These are phyloP conservation scores for Lontra canadensis DNA, from an alignment of 2,113 vertebrate genomes.

Conservation along the genomic window DNA sequence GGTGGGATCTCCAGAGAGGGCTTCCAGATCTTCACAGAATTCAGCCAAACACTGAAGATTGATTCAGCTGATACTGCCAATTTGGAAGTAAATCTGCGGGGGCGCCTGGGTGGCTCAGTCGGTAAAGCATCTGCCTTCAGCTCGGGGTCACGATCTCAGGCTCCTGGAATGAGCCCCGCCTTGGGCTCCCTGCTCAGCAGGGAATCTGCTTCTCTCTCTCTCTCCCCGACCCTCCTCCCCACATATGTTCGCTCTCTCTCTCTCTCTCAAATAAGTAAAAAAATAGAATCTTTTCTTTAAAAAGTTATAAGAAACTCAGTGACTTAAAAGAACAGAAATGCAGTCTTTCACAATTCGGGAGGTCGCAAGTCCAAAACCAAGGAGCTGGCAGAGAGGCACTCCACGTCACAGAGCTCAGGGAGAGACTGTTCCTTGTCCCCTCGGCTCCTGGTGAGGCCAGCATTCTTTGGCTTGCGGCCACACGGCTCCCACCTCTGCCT, in stretches of 20 bases:
- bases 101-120: not conserved
- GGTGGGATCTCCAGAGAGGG: not conserved
- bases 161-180: not conserved
- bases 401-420: not conserved
- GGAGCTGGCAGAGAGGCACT: not conserved
- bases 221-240: not conserved
- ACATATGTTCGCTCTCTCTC: not conserved
- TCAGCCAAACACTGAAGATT: not conserved
- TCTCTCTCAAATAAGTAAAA: not conserved
- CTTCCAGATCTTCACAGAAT: too few relatives aligned
- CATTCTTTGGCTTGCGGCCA: not conserved
- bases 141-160: not conserved
- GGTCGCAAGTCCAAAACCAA: not conserved
- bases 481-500: accelerated
- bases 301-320: not conserved
- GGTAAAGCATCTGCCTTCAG: not conserved
- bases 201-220: not conserved
- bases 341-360: not conserved
- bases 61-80: not conserved
- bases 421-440: not conserved
- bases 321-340: not conserved
- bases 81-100: not conserved
- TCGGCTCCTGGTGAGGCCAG: not conserved
- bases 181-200: not conserved
- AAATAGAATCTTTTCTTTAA: not conserved